These are phyloP conservation scores for Glaucopsyche alexis DNA, from an alignment of 2,888 invertebrate species.

Conservation along the genomic window DNA sequence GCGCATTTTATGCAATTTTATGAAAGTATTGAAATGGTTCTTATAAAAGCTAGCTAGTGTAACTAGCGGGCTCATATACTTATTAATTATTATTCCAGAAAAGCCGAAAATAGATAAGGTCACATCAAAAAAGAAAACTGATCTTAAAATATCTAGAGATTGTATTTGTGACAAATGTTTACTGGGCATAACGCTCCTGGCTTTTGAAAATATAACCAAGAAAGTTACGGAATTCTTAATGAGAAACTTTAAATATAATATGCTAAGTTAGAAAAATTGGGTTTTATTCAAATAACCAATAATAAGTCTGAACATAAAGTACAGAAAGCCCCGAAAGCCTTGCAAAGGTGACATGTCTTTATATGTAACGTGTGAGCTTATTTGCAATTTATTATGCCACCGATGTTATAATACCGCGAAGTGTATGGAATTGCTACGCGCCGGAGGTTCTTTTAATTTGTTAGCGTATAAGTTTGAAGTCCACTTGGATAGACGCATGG, in stretches of 20 bases:
- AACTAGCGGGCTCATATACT: not conserved
- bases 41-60: not conserved
- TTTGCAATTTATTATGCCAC: constrained; percentile 65
- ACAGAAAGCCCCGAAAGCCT: constrained; percentile 55
- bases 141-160: not conserved
- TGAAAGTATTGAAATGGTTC: not conserved
- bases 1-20: not conserved
- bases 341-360: constrained; percentile 66
- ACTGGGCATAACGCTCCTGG: not conserved
- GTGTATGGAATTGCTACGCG: constrained; percentile 40
- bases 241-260: not conserved
- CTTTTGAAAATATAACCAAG: not conserved
- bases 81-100: not conserved
- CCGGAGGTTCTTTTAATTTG: constrained; percentile 53
- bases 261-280: not conserved
- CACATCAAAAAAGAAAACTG: not conserved
- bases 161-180: not conserved
- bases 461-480: constrained; percentile 75
- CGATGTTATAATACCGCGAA: constrained; percentile 50
- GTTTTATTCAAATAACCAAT: not conserved
- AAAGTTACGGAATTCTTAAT: not conserved
- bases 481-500: constrained; percentile 64
- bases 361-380: constrained; percentile 65
- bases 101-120: not conserved
- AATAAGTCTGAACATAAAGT: not conserved